Conservation (phyloP, 53 echinoderm and acorn worm genomes). For the Antedon mediterranea region DNA sequence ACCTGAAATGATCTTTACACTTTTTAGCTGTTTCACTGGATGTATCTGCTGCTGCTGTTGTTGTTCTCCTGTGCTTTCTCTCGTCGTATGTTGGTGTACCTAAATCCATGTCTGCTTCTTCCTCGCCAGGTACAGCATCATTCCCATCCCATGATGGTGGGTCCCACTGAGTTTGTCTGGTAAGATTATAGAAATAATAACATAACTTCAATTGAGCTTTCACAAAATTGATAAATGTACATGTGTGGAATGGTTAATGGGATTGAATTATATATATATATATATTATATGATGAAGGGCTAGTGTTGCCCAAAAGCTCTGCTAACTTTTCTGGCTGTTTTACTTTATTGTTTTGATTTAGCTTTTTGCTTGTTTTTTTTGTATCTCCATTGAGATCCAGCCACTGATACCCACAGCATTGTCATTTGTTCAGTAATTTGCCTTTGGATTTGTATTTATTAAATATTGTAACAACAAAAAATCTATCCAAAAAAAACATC, state of each 20-base stretch:
- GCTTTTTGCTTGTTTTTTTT: no score
- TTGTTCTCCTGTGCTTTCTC: conserved; percentile 51
- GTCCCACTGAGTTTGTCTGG: conserved; percentile 96
- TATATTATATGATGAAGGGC: no score
- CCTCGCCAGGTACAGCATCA: conserved; percentile 24
- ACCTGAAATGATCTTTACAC: conserved; percentile 69
- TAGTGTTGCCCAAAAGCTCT: no score
- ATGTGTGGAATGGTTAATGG: background rate
- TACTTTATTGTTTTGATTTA: no score
- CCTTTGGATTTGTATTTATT: no score
- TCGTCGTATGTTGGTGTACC: conserved; percentile 96
- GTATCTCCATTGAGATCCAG: no score
- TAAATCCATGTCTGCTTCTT: conserved; percentile 47
- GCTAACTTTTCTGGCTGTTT: no score
- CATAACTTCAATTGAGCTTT: background rate
- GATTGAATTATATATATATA: no score
- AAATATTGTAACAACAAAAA: no score
- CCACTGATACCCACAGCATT: no score
- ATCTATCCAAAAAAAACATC: background rate
- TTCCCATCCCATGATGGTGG: conserved; percentile 70
- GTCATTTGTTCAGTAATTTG: no score
- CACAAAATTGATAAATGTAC: background rate
- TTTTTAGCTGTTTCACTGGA: conserved; percentile 80
- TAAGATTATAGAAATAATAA: background rate
- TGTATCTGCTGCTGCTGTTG: conserved; percentile 80